Evolutionary conservation across 1,140 invertebrate genomes (phyloP), one percentile per base, ranked within the genome.

Genomic region (Drosophila navojoa): DNA sequence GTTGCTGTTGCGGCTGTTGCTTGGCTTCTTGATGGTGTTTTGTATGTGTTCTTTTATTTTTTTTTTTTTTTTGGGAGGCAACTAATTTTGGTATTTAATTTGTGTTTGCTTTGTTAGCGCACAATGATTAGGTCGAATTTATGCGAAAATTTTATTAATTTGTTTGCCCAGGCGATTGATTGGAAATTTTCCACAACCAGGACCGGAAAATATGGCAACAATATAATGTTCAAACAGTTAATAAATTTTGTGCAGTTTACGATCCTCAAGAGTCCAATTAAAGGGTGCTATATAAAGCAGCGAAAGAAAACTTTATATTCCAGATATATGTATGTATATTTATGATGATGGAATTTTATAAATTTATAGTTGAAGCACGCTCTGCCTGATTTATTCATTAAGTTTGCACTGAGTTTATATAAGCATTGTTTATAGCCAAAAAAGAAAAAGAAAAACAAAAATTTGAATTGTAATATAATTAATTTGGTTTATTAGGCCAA

Each of bases 21-120:
- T 63, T 68, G 70, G 57, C 58, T 68, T 76, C 74, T 57, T 38
- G 9, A 49, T 58, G 29, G 77, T 70, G n/a, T 81, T 70, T 49
- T 53, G 19, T 38, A 22, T 25, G 54, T 35, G 27, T 35, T 38
- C 35, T 0, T 38, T 11, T 13, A 1, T 38, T 11, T 13, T 11
- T 35, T 35, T 10, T 32, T 32, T 32, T 32, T 35, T 11, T 32
- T 32, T 32, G 6, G 32, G 11, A 13, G 10, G 10, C 35, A 32
- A 25, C 40, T 53, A 58, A 52, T 55, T 52, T 66, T 52, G 49
- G 29, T 45, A 35, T 47, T 54, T 35, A 62, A 59, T 44, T 59
- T 32, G 32, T 47, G 40, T 44, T 59, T 32, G 3, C 5, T 66
- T 44, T 32, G 32, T 49, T 55, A 44, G 22, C 49, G 32, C 4